A percentile compares a stretch with the other conserved stretches of the same genome.
These are phyloP conservation scores for Saccostrea glomerata DNA, from an alignment of 1,140 invertebrate genomes.

Conservation along the genomic window DNA sequence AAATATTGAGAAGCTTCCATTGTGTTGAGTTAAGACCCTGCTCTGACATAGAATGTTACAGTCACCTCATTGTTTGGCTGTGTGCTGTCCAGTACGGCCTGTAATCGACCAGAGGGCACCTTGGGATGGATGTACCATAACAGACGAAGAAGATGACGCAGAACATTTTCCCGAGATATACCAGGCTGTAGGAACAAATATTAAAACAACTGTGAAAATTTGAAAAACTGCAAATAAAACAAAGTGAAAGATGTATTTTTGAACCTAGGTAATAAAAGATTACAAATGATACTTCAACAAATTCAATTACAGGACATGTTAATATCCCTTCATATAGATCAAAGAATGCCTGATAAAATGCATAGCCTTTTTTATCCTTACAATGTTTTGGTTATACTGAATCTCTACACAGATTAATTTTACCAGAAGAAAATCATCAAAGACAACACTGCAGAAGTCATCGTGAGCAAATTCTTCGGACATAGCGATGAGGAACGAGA, in stretches of 20 bases:
- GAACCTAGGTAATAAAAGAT: not conserved
- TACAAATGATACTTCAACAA: too few species aligned
- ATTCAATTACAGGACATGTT: too few species aligned
- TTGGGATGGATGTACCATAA: slow-evolving; percentile 95
- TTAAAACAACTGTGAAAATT: too few species aligned
- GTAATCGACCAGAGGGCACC: slow-evolving; percentile 83
- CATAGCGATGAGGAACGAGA: slow-evolving; percentile 92
- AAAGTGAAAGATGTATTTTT: not conserved
- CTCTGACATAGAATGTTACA: too few species aligned
- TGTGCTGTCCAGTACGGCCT: slow-evolving; percentile 64
- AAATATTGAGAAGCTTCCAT: too few species aligned
- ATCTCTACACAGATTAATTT: slow-evolving; percentile 66
- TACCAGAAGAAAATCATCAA: slow-evolving; percentile 96
- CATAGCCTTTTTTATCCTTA: too few species aligned
- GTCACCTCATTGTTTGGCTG: slow-evolving; percentile 71
- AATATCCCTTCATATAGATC: too few species aligned
- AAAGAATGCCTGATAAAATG: too few species aligned
- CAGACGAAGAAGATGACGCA: slow-evolving; percentile 94
- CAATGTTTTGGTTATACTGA: too few species aligned
- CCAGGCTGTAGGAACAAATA: slow-evolving; percentile 80
- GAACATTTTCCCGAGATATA: slow-evolving; percentile 92
- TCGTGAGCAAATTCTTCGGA: slow-evolving; percentile 95
- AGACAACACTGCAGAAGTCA: slow-evolving; percentile 96
- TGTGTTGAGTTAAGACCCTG: too few species aligned
- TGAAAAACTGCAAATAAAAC: not conserved